Base-by-base conservation (phyloP, 2,888 invertebrate genomes). In the Mythimna lalbum region DNA sequence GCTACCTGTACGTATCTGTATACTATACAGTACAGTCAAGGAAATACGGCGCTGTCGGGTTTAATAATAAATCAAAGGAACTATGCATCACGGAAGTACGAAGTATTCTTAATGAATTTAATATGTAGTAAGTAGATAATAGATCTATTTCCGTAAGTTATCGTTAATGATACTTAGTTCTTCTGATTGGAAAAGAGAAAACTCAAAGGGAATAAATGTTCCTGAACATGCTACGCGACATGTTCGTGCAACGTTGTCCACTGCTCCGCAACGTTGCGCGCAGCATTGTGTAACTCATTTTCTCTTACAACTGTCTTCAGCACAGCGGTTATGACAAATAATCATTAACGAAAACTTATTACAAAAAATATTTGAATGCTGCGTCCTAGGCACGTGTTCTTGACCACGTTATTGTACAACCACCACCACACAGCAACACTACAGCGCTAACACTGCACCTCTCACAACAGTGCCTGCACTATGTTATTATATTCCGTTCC, bases 21-120 rank as follows among this genome's bases (percentile, higher is more conserved):
- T 61, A 21, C 27, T 27, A 2, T 27, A 27, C 27, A 27, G 69
- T 36, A 61, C 14, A 33, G 23, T 21, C n/a, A 56, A 14, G 33
- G 56, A 36, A 57, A 12, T 47, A 36, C 5, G 47, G 27, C 36
- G 50, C 17, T 33, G 43, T n/a, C n/a, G 36, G 5, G n/a, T 53
- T 62, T 14, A 69, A 74, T 74, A 77, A 62, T 53, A n/a, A 53
- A 74, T 36, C 19, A 56, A 50, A 57, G 10, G n/a, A 23, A 53
- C 39, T 6, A 19, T 47, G 19, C 27, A 36, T 27, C 10, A 21
- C 36, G 31, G 43, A 33, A 7, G 55, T 17, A 17, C 14, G 7
- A 55, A 47, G 7, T 12, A 19, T 56, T 14, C 1, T 36, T 55
- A 55, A 9, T 31, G 9, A 33, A 52, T 72, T 61, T n/a, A 33